Evolutionary conservation across 1,140 invertebrate species (phyloP), one percentile per base, ranked within the genome.

Genomic region (Drosophila subpulchrella): DNA sequence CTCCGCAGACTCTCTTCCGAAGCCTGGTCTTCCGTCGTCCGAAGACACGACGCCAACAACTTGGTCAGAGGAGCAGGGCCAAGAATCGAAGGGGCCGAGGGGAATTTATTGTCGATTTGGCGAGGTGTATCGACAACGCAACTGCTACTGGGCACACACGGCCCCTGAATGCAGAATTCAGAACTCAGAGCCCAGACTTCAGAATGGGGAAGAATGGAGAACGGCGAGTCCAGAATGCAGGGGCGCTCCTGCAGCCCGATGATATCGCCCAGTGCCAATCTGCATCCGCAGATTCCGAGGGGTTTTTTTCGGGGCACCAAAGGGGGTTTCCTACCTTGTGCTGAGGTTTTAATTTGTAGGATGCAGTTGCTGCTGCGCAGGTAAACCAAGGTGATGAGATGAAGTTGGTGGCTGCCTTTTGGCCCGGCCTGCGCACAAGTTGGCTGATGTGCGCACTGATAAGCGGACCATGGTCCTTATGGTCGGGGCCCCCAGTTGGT

Each of bases 21-120:
- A 24, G 38, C 54, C 13, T n/a, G 53, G 15, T 62, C 59, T 32
- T 32, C 17, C 32, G 12, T 5, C 58, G n/a, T 20, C 59, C 63
- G 7, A 39, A 71, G 55, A 72, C 36, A 36, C 39, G 32, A 65
- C 24, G 47, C 44, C 39, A 34, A 51, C 24, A 30, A 42, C 20
- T 24, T 7, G 36, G 42, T 7, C 42, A 27, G 39, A 50, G 8
- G n/a, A 13, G 50, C 10, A 7, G 41, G 54, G 27, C 13, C 36
- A 7, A 13, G 50, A 15, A 27, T 4, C 10, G 41, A 8, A 46
- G 60, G 82, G 44, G 75, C 68, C 65, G 78, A 84, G 65, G 74
- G 79, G 88, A 91, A 91, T 91, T 92, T 91, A 91, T 91, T 91
- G 91, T 81, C 91, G 91, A 91, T 91, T 88, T 79, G 75, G 79